Evolutionary conservation across 2,113 vertebrate genomes (phyloP).

Genomic region (Grallaria varia): DNA sequence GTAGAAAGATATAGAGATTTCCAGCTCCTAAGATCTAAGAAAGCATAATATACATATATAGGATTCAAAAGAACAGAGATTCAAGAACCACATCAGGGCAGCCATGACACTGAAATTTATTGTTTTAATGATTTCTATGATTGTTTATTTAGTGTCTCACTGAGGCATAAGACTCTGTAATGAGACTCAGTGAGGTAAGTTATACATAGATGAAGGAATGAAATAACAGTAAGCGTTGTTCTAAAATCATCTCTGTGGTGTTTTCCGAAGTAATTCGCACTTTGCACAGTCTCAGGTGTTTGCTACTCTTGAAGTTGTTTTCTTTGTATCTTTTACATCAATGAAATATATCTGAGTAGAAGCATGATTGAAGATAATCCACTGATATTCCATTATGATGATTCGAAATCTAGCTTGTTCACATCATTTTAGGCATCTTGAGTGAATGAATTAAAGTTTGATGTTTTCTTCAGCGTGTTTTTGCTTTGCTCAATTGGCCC

Average conservation of each 20-base stretch:
- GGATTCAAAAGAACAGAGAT: background rate
- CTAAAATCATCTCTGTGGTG: background rate
- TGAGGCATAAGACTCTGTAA: background rate
- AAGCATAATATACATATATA: background rate
- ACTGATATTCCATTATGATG: background rate
- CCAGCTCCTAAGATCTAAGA: background rate
- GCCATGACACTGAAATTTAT: background rate
- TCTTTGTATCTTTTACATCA: background rate
- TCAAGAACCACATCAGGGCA: background rate
- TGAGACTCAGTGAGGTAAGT: background rate
- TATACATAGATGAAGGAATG: background rate
- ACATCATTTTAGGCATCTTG: background rate
- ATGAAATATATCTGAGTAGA: background rate
- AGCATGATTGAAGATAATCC: background rate
- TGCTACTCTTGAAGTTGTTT: background rate
- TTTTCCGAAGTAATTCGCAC: background rate
- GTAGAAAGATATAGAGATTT: conserved; percentile 30
- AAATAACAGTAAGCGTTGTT: background rate
- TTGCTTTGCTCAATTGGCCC: background rate
- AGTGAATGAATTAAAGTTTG: background rate
- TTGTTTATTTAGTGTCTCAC: background rate
- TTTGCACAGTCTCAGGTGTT: background rate
- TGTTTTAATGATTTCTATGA: background rate
- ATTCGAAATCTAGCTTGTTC: background rate
- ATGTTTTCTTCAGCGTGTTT: background rate